Evolutionary conservation across 2,888 invertebrate genomes (phyloP).

Genomic region (Drosophila maculinotata): DNA sequence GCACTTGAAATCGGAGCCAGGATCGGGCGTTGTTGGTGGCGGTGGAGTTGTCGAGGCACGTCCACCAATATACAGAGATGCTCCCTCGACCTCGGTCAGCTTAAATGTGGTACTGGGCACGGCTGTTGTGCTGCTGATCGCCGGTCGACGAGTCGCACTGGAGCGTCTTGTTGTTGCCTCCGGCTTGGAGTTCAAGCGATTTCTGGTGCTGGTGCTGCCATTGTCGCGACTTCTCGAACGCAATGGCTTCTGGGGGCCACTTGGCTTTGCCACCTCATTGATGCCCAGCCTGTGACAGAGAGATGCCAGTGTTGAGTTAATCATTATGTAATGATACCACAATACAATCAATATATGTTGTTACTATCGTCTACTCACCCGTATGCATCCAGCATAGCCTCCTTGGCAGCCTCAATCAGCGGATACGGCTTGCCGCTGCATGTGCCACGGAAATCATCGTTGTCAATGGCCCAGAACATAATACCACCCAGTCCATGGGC

Average conservation of each 20-base stretch:
- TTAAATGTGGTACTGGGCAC: slow-evolving; percentile 78
- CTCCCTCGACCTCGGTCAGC: slow-evolving; percentile 78
- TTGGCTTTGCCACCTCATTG: slow-evolving; percentile 83
- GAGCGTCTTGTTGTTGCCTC: slow-evolving; percentile 64
- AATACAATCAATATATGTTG: too few species aligned
- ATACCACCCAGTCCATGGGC: slow-evolving; percentile 93
- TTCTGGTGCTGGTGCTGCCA: slow-evolving; percentile 52
- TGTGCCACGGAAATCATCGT: slow-evolving; percentile 96
- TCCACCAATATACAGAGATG: slow-evolving; percentile 81
- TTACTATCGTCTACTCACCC: slow-evolving; percentile 87
- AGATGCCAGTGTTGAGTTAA: not conserved
- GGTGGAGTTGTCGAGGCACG: slow-evolving; percentile 87
- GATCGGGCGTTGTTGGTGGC: slow-evolving; percentile 94
- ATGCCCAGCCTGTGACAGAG: slow-evolving; percentile 74
- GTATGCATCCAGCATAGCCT: slow-evolving; percentile 89
- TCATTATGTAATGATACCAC: not conserved
- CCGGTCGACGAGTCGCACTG: slow-evolving; percentile 49
- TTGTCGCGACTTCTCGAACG: slow-evolving; percentile 81
- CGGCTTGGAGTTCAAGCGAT: slow-evolving; percentile 66
- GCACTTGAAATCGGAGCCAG: slow-evolving; percentile 95
- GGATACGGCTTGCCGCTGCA: slow-evolving; percentile 95
- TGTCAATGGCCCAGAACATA: slow-evolving; percentile 91
- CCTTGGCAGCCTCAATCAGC: slow-evolving; percentile 95
- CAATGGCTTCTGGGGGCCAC: slow-evolving; percentile 77
- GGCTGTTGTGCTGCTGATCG: slow-evolving; percentile 58